Evolutionary conservation across 2,113 vertebrate genomes (phyloP), one percentile per base, ranked within the genome.

Genomic region (Empidonax traillii): DNA sequence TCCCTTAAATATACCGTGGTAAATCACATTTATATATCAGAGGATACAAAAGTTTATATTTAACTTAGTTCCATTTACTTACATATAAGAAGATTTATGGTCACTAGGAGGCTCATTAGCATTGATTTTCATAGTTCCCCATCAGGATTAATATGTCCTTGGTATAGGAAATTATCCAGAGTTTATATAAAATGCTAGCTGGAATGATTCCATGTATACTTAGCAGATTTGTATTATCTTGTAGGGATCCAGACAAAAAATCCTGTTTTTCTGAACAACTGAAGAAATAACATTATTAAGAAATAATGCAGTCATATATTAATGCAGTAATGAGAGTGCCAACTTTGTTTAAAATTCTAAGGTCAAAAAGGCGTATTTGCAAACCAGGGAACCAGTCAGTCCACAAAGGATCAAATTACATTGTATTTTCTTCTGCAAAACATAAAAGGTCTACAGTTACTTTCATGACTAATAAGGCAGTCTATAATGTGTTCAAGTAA

Each of bases 21-120:
- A 95, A 89, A 89, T 96, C 73, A 95, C 81, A 74, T 82, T 88
- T 88, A 43, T 53, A 81, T 37, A 82, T 49, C 41, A 83, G 69
- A 85, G 31, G 21, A 79, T 68, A 86, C 10, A 62, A 86, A 96
- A 93, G 66, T 93, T 96, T 81, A 80, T 91, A 80, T 95, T 97
- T 96, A 96, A 92, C 53, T 74, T 77, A 81, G 56, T 90, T 97
- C 46, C 25, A 4, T 96, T 96, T 97, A 90, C 95, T 97, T 97
- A 97, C 87, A 93, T 58, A 47, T 77, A 77, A 61, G 89, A 96
- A 96, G 52, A 96, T 90, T 87, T 93, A 85, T 83, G 73, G 82
- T 80, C 37, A 93, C 43, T 47, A 14, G 9, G 67, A 97, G 53
- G 53, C 59, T 96, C 83, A 95, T 96, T 97, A 96, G 44, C 82